phyloP scores from a whole-genome alignment of 2,797 vertebrate genomes.

The Iguana delicatissima region DNA sequence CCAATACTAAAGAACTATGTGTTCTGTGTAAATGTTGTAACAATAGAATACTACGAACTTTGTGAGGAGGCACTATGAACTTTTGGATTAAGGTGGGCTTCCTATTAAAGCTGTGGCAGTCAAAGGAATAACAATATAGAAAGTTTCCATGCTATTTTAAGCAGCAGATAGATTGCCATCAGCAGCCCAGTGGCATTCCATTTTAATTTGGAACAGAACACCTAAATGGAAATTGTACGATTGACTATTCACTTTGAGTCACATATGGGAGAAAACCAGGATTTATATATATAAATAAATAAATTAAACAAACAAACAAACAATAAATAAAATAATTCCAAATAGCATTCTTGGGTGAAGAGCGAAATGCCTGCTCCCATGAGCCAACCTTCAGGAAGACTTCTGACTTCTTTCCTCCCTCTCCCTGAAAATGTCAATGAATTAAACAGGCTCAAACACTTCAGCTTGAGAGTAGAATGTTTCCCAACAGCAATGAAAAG shows the following conservation, averaged over 20 bases:
- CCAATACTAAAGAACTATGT: not conserved
- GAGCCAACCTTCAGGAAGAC: not conserved
- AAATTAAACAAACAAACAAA: not conserved
- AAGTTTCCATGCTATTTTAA: not conserved
- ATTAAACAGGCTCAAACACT: not conserved
- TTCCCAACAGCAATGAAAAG: not conserved
- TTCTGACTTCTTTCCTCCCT: not conserved
- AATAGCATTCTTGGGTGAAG: not conserved
- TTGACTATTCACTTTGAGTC: too few species aligned
- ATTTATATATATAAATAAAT: too few species aligned
- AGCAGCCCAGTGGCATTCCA: not conserved
- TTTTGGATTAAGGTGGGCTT: not conserved
- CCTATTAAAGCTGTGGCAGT: not conserved
- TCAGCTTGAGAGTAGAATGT: not conserved
- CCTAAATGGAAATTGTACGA: not conserved
- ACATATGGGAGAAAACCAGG: too few species aligned
- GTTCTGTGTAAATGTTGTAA: not conserved
- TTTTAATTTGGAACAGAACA: not conserved
- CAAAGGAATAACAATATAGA: not conserved
- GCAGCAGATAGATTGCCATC: not conserved
- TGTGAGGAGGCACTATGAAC: not conserved
- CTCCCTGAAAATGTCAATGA: not conserved
- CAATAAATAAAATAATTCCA: too few species aligned
- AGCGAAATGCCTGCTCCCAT: not conserved
- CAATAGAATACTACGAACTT: not conserved